A percentile compares a stretch with the other conserved stretches of the same genome.
phyloP scores from a whole-genome alignment of 2,888 invertebrate species.

The Caenorhabditis parvicauda region DNA sequence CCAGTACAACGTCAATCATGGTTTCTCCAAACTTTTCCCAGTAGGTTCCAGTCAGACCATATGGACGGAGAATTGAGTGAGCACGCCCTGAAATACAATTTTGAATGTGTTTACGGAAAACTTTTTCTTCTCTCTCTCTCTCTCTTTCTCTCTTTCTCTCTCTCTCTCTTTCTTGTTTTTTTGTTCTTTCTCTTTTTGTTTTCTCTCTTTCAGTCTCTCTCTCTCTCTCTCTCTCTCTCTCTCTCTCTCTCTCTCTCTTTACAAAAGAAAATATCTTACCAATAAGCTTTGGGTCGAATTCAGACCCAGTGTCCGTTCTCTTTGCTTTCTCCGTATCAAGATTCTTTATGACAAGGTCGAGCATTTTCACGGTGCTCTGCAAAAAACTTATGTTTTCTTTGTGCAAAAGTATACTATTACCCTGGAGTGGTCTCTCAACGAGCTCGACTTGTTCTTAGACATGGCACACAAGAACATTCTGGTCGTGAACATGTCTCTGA shows the following conservation, averaged over 20 bases:
- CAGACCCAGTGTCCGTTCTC: slow-evolving; percentile 54
- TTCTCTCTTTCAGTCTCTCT: too few relatives aligned
- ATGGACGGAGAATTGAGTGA: slow-evolving; percentile 56
- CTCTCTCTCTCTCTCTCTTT: too few relatives aligned
- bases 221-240: too few relatives aligned
- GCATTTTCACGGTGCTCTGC: slow-evolving; percentile 50
- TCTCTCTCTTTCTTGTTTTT: too few relatives aligned
- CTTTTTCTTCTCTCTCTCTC: neutral
- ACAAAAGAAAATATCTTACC: slow-evolving; percentile 16
- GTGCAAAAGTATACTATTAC: slow-evolving; percentile 11
- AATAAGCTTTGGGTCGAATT: slow-evolving; percentile 50
- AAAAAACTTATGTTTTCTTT: neutral
- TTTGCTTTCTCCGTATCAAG: slow-evolving; percentile 53
- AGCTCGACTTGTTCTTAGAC: slow-evolving; percentile 49
- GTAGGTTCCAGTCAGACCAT: slow-evolving; percentile 53
- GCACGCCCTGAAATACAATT: slow-evolving; percentile 39
- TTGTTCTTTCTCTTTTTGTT: too few relatives aligned
- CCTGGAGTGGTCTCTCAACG: slow-evolving; percentile 55
- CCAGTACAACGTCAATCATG: slow-evolving; percentile 59
- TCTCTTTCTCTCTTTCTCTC: too few relatives aligned
- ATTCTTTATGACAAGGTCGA: slow-evolving; percentile 57
- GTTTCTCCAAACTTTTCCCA: slow-evolving; percentile 62
- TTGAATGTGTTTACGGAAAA: neutral
- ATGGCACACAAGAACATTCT: slow-evolving; percentile 60
- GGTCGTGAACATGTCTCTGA: slow-evolving; percentile 60